Conservation (phyloP, 2,888 invertebrate species). For the Athrips mouffetella region DNA sequence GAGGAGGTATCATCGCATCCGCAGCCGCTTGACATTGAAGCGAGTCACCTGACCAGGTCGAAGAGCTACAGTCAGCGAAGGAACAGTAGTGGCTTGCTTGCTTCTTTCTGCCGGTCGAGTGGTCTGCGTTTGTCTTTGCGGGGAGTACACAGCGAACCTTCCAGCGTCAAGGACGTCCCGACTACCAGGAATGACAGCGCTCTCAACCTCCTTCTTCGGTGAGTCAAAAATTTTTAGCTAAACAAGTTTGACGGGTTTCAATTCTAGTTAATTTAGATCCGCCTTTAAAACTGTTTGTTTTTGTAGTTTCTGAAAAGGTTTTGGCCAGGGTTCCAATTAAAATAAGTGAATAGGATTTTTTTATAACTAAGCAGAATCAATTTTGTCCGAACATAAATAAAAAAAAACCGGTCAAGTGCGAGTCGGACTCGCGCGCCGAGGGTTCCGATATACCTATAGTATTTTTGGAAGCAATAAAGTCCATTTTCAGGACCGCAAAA, state of each 20-base stretch:
- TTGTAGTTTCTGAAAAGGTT: background rate
- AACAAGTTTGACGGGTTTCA: no score
- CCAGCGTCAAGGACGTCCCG: conserved; percentile 70
- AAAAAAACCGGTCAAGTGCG: no score
- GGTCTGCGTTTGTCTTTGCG: conserved; percentile 67
- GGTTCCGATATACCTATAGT: no score
- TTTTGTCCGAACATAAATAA: no score
- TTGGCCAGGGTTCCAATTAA: no score
- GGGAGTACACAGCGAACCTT: conserved; percentile 71
- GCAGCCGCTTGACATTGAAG: conserved; percentile 54
- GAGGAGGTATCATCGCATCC: conserved; percentile 57
- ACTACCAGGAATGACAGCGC: conserved; percentile 72
- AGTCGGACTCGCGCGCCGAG: no score
- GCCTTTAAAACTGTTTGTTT: background rate
- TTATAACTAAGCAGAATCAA: no score
- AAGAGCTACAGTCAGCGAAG: conserved; percentile 71
- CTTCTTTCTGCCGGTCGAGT: conserved; percentile 68
- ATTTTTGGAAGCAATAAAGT: no score
- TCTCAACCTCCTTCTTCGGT: conserved; percentile 72
- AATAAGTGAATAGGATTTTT: no score
- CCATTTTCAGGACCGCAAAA: no score
- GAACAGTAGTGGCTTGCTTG: conserved; percentile 74
- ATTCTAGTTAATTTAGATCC: no score
- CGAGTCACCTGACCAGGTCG: conserved; percentile 63
- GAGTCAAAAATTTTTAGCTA: no score